Evolutionary conservation across 2,113 vertebrate genomes (phyloP).

Genomic region (Bungarus multicinctus): DNA sequence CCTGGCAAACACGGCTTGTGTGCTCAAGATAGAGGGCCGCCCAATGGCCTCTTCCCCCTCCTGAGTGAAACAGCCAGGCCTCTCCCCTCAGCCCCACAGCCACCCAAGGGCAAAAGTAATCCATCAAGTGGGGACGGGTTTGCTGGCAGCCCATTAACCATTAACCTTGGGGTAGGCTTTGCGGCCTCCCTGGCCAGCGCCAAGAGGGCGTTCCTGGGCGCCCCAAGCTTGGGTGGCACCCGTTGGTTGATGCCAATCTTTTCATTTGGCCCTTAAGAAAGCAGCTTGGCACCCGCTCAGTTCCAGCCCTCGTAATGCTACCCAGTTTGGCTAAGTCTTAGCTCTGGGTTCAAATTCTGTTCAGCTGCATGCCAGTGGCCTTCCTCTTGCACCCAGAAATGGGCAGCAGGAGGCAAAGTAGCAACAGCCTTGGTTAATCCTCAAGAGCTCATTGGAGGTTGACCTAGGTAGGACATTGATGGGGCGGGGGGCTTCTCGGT

Average conservation of each 20-base stretch:
- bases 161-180: conserved; percentile 8
- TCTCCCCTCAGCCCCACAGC: conserved; percentile 1
- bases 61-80: not conserved
- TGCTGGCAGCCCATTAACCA: conserved; percentile 16
- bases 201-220: not conserved
- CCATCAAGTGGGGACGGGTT: not conserved
- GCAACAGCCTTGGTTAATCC: not conserved
- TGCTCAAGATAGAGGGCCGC: conserved; percentile 6
- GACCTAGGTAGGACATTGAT: not conserved
- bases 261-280: not conserved
- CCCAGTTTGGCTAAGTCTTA: not conserved
- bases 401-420: not conserved
- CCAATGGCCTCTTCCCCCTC: not conserved
- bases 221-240: not conserved
- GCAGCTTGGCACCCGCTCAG: not conserved
- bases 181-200: not conserved
- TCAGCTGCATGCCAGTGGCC: not conserved
- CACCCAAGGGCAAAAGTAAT: conserved; percentile 13
- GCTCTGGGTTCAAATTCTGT: not conserved
- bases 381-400: not conserved
- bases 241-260: not conserved
- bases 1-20: conserved; percentile 19
- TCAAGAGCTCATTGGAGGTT: not conserved
- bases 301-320: not conserved
- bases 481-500: not conserved